Evolutionary conservation across 2,888 invertebrate species (phyloP).

Genomic region (Pseudococcus longispinus): DNA sequence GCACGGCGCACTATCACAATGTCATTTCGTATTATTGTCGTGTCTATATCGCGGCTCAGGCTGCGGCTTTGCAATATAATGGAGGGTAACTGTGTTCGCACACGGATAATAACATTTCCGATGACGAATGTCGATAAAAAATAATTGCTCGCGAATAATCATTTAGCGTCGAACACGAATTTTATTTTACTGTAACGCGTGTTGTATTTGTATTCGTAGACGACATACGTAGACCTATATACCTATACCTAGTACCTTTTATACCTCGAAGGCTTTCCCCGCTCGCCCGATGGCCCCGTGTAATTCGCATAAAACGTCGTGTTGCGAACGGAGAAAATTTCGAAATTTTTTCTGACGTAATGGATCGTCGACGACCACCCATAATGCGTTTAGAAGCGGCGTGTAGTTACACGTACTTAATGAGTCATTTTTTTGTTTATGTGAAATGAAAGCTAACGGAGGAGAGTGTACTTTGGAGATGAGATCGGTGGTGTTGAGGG

Average conservation of each 20-base stretch:
- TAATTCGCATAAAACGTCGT: background rate
- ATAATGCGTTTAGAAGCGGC: background rate
- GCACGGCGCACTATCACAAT: conserved; percentile 38
- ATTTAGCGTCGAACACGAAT: conserved; percentile 45
- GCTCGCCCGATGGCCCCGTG: background rate
- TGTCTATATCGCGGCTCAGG: conserved; percentile 47
- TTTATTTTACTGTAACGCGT: conserved; percentile 43
- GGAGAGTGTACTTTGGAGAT: no score
- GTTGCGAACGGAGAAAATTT: background rate
- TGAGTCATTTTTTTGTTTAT: no score
- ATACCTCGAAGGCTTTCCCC: conserved; percentile 19
- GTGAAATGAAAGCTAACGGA: no score
- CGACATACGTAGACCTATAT: no score
- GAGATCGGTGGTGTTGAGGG: no score
- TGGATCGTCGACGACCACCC: background rate
- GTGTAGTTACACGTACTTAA: no score
- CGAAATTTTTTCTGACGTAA: background rate
- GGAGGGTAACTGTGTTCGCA: conserved; percentile 45
- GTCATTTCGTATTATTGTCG: conserved; percentile 51
- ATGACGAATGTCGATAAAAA: conserved; percentile 46
- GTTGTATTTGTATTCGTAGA: background rate
- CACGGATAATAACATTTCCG: conserved; percentile 46
- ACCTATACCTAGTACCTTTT: background rate
- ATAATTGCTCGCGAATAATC: conserved; percentile 46
- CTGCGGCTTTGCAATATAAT: conserved; percentile 34